Base-by-base conservation (phyloP, 2,888 invertebrate species). In the Epirrhoe alternata region DNA sequence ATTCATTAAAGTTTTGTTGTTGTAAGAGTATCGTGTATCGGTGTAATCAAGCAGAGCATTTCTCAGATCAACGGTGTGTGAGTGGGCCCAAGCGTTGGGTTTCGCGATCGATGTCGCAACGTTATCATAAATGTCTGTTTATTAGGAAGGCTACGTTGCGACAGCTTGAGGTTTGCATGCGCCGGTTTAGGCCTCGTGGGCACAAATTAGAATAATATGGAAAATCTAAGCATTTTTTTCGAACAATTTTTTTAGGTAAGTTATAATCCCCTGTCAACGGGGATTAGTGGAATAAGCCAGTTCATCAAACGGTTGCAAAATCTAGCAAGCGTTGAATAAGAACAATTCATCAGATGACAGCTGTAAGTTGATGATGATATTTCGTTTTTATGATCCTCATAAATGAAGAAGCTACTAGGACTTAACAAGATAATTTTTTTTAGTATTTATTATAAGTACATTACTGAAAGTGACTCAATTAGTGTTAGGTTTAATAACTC, bases 61-160 rank as follows among this genome's bases (percentile, higher is more conserved):
- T 42, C 12, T 42, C 4, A 12, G 12, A 42, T 24, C 24, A 3
- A 1, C 24, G 38, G 12, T 42, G 35, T 24, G 24, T 24, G 24
- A 1, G 35, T 42, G 12, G 38, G 38, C 12, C 38, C 38, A 10
- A 12, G 38, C 38, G 38, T 4, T 12, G 38, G 35, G 38, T 42
- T 42, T 42, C 38, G 38, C 38, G 30, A 52, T 31, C 33, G 33
- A n/a, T 61, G 49, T 38, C 50, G 12, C 42, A 62, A 62, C 5
- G 30, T 55, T 62, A 56, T 62, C 49, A 55, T 61, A 42, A 56
- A 50, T 49, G 38, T 7, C 51, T 14, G 38, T 30, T 55, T 42
- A 49, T 51, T 38, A 16, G 5, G 55, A 61, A 50, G 50, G 56
- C 62, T 50, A 17, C 6, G 42, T n/a, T 60, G 57, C 49, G 35